Conservation (phyloP, 2,113 vertebrate genomes). For the Xenus cinereus region DNA sequence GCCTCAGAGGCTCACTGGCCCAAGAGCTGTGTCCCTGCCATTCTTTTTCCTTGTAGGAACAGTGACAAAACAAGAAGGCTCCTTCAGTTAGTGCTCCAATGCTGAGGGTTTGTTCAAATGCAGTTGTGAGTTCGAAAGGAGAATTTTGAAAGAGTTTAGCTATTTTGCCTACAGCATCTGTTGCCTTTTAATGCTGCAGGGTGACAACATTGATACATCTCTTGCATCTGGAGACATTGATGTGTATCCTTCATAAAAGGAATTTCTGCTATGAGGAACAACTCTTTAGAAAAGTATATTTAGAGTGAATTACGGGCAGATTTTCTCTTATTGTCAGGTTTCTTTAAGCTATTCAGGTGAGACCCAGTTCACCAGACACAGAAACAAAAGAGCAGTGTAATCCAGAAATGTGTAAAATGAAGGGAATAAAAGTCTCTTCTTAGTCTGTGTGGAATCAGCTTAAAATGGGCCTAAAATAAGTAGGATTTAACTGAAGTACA, state of each 20-base stretch:
- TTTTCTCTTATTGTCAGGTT: neutral
- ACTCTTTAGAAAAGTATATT: neutral
- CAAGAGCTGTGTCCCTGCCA: fast-evolving
- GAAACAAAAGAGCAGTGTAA: constrained; percentile 1
- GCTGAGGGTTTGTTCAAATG: neutral
- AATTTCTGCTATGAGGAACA: neutral
- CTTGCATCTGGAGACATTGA: neutral
- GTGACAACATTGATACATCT: neutral
- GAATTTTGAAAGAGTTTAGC: neutral
- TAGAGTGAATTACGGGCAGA: neutral
- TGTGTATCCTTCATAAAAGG: neutral
- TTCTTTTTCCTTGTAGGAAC: neutral
- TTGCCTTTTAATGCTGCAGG: neutral
- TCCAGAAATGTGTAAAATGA: neutral
- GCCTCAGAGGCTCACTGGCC: fast-evolving
- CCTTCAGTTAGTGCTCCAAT: neutral
- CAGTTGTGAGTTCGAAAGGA: neutral
- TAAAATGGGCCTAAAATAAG: neutral
- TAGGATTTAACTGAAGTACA: constrained; percentile 1
- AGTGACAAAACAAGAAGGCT: neutral
- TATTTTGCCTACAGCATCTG: neutral
- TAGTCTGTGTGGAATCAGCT: neutral
- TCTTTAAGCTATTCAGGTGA: neutral
- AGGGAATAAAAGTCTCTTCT: neutral
- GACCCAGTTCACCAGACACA: neutral